Conservation (phyloP, 2,113 vertebrate genomes). For the Syngnathoides biaculeatus region DNA sequence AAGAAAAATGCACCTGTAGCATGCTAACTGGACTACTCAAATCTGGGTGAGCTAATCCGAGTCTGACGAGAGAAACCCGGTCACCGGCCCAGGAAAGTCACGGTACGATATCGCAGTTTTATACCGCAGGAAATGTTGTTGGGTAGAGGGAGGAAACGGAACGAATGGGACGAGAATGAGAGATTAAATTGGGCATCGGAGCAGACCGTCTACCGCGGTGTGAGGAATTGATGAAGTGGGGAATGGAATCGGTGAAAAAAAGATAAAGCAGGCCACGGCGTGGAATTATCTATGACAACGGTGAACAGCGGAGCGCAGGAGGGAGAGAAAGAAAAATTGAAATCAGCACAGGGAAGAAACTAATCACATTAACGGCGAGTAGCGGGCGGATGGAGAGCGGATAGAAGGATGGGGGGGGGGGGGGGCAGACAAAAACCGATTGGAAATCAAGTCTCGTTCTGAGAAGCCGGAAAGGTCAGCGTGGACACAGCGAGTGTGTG, state of each 20-base stretch:
- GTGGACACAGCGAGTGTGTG: constrained; percentile 39
- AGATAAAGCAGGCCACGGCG: constrained; percentile 13
- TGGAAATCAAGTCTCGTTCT: constrained; percentile 67
- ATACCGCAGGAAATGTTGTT: neutral
- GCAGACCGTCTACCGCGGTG: constrained; percentile 17
- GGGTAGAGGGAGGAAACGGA: constrained; percentile 3
- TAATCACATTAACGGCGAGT: constrained; percentile 67
- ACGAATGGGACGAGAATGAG: constrained; percentile 2
- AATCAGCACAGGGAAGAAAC: constrained; percentile 40
- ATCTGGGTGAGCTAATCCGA: too few relatives aligned
- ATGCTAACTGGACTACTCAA: too few relatives aligned
- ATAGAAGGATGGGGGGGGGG: constrained; percentile 23
- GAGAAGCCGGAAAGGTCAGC: constrained; percentile 61
- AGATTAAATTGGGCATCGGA: constrained; percentile 47
- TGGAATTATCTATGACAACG: constrained; percentile 10
- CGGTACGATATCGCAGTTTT: neutral
- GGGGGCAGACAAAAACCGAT: constrained; percentile 61
- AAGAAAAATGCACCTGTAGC: too few relatives aligned
- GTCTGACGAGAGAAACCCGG: neutral
- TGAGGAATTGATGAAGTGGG: constrained; percentile 37
- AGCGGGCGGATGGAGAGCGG: constrained; percentile 31
- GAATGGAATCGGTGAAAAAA: constrained; percentile 36
- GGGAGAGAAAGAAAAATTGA: neutral
- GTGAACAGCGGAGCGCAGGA: constrained; percentile 24
- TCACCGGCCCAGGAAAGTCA: neutral